Percentiles rank a stretch among this genome's conserved stretches.
Conservation (phyloP, 53 echinoderm and acorn worm species). For the Paelopatides confundens region DNA sequence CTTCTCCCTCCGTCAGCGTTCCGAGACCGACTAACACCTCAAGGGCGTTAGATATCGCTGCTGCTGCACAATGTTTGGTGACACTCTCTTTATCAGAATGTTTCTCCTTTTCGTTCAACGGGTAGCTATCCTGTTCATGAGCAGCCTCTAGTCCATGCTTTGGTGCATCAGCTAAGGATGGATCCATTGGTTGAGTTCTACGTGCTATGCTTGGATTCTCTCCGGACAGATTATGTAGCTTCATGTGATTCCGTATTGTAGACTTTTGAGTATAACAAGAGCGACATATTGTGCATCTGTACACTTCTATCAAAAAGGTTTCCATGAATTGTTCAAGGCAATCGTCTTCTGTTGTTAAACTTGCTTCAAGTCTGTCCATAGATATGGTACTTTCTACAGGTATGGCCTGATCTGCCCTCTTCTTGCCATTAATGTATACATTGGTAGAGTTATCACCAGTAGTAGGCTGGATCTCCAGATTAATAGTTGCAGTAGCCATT, state of each 20-base stretch:
- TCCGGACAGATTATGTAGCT: background rate
- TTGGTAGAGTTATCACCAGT: background rate
- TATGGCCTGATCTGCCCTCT: background rate
- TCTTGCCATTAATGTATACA: background rate
- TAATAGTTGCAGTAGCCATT: background rate
- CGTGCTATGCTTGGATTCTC: background rate
- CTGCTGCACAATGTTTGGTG: background rate
- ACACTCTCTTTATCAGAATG: background rate
- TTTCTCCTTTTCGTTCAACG: background rate
- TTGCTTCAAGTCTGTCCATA: conserved; percentile 17
- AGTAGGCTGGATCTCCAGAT: conserved; percentile 3
- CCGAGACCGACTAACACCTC: conserved; percentile 77
- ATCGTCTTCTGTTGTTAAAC: background rate
- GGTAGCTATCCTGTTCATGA: background rate
- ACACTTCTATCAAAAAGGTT: conserved; percentile 69
- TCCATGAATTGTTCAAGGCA: conserved; percentile 32
- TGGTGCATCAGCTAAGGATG: background rate
- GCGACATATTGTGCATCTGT: conserved; percentile 84
- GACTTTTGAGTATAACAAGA: conserved; percentile 64
- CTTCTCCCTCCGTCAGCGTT: conserved; percentile 11
- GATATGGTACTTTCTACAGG: background rate
- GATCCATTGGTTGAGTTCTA: background rate
- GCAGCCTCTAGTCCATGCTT: background rate
- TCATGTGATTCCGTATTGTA: conserved; percentile 65
- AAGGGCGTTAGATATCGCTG: conserved; percentile 64